Evolutionary conservation across 2,797 vertebrate species (phyloP).

Genomic region (Danio choprae): DNA sequence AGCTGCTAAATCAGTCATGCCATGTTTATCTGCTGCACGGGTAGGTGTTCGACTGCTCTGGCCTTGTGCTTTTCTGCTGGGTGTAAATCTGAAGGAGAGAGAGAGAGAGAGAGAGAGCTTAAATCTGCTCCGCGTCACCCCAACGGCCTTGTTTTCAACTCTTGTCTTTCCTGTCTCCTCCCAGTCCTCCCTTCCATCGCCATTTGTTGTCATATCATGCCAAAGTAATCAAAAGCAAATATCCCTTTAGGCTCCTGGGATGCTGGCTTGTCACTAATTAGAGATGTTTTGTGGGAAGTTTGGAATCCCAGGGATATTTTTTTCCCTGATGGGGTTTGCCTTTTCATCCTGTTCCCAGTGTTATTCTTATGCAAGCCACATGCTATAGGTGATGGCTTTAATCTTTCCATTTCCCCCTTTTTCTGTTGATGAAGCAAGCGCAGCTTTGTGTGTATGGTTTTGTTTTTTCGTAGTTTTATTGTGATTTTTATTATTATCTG

Average conservation of each 20-base stretch:
- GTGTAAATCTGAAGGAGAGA: conserved; percentile 57
- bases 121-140: conserved; percentile 49
- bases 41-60: conserved; percentile 59
- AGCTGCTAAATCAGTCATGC: conserved; percentile 30
- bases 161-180: conserved; percentile 18
- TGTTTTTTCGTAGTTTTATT: conserved; percentile 44
- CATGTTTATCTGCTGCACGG: conserved; percentile 38
- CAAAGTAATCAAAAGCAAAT: conserved; percentile 76
- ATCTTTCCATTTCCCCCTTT: conserved; percentile 51
- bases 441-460: conserved; percentile 51
- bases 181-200: conserved; percentile 16
- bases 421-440: conserved; percentile 61
- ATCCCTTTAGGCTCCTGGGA: conserved; percentile 68
- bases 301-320: conserved; percentile 70
- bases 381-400: conserved; percentile 65
- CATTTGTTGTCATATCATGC: conserved; percentile 67
- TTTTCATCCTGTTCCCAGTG: conserved; percentile 76
- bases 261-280: conserved; percentile 76
- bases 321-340: conserved; percentile 66
- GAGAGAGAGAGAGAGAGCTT: conserved; percentile 48
- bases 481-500: conserved; percentile 20
- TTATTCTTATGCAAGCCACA: conserved; percentile 71
- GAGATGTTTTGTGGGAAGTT: conserved; percentile 74
- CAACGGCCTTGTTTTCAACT: conserved; percentile 46
- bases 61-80: conserved; percentile 57